A percentile compares a stretch with the other conserved stretches of the same genome.
Evolutionary conservation across 2,797 vertebrate species (phyloP).

Genomic region (Danio kyathit): DNA sequence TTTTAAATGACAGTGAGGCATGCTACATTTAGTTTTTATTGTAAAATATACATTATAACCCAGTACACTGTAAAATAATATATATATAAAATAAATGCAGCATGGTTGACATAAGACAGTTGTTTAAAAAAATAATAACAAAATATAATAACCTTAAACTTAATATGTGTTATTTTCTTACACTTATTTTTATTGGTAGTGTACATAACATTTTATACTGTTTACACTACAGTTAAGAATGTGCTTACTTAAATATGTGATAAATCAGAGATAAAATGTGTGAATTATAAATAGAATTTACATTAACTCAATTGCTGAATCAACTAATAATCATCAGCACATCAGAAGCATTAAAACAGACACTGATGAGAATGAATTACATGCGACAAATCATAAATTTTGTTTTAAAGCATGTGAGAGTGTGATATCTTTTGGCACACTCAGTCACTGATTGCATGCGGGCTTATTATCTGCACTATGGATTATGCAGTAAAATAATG

Average conservation of each 20-base stretch:
- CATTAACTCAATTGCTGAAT: background rate
- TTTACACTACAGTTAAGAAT: background rate
- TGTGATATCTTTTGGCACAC: background rate
- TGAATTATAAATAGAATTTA: background rate
- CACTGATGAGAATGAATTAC: too few relatives aligned
- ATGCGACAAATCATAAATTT: background rate
- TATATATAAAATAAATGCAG: too few relatives aligned
- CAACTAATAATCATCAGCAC: background rate
- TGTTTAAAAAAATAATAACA: too few relatives aligned
- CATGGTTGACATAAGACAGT: too few relatives aligned
- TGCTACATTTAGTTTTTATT: too few relatives aligned
- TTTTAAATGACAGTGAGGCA: too few relatives aligned
- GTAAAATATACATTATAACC: too few relatives aligned
- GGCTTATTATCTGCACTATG: slow-evolving; percentile 17
- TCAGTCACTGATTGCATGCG: slow-evolving; percentile 19
- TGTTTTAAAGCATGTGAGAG: background rate
- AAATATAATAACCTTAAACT: too few relatives aligned
- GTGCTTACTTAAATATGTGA: background rate
- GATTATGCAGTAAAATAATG: slow-evolving; percentile 26
- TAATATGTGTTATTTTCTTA: too few relatives aligned
- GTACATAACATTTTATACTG: background rate
- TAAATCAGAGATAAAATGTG: background rate
- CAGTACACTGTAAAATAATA: too few relatives aligned
- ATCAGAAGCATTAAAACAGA: background rate
- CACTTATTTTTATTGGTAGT: background rate